Evolutionary conservation across 2,888 invertebrate species (phyloP).

Genomic region (Lacanobia oleracea): DNA sequence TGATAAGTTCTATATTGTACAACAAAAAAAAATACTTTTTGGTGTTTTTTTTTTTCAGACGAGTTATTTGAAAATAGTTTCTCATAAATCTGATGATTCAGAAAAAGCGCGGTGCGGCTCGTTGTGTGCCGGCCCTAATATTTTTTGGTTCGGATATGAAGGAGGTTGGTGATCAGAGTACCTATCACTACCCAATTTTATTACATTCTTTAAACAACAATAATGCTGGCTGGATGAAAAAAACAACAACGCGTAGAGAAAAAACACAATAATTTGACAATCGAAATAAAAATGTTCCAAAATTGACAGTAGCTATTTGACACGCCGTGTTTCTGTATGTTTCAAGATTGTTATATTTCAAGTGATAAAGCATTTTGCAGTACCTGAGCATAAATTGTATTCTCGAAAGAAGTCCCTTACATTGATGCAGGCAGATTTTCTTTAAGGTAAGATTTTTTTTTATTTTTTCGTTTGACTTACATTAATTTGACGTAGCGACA

Average conservation of each 20-base stretch:
- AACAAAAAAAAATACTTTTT: too few species aligned
- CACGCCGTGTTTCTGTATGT: conserved; percentile 72
- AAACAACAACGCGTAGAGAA: background rate
- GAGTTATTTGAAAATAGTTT: too few species aligned
- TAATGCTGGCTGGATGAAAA: conserved; percentile 28
- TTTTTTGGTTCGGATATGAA: background rate
- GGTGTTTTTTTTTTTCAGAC: too few species aligned
- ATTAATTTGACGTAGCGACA: conserved; percentile 33
- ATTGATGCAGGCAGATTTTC: conserved; percentile 5
- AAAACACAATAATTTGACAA: conserved; percentile 37
- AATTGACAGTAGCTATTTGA: conserved; percentile 80
- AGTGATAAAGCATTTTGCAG: conserved; percentile 49
- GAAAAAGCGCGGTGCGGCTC: too few species aligned
- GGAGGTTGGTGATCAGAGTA: conserved; percentile 5
- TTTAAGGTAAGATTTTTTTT: conserved; percentile 47
- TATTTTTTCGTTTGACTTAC: conserved; percentile 20
- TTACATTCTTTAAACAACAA: background rate
- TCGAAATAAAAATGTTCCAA: conserved; percentile 72
- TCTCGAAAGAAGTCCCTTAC: conserved; percentile 5
- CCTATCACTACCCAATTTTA: background rate
- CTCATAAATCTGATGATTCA: too few species aligned
- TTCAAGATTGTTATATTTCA: conserved; percentile 70
- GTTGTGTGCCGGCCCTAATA: too few species aligned
- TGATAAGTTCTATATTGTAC: too few species aligned
- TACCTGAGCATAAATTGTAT: conserved; percentile 23